Conservation (phyloP, 2,797 vertebrate species). For the Sebastes flavidus region DNA sequence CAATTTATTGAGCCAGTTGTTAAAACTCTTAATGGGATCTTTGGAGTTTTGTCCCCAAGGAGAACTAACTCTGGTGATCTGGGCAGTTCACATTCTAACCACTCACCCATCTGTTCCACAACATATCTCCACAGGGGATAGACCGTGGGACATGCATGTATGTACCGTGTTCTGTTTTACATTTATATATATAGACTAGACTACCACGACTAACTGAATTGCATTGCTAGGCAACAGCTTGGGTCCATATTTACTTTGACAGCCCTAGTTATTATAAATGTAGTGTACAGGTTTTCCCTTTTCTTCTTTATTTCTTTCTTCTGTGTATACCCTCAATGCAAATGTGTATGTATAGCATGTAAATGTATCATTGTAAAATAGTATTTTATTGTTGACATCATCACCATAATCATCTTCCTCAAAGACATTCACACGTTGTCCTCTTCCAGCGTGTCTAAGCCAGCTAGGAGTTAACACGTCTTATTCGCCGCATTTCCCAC, state of each 20-base stretch:
- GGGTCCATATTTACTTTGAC: no score
- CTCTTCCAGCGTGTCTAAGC: not conserved
- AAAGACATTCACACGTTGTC: not conserved
- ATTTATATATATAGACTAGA: no score
- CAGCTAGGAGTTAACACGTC: slow-evolving; percentile 21
- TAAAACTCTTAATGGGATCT: no score
- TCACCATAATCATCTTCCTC: not conserved
- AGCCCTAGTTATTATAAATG: no score
- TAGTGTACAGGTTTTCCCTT: no score
- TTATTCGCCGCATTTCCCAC: slow-evolving; percentile 37
- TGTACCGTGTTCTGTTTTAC: no score
- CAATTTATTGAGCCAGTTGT: no score
- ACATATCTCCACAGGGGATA: not conserved
- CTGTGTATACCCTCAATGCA: not conserved
- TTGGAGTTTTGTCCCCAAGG: not conserved
- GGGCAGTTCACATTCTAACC: not conserved
- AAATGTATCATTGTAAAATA: not conserved
- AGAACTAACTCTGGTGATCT: not conserved
- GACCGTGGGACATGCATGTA: not conserved
- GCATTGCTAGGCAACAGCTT: no score
- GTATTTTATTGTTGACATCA: not conserved
- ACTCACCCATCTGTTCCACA: not conserved
- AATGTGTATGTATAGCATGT: not conserved
- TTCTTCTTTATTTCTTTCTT: no score
- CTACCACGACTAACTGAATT: no score